Evolutionary conservation across 2,888 invertebrate genomes (phyloP).

Genomic region (Aquatica leii): DNA sequence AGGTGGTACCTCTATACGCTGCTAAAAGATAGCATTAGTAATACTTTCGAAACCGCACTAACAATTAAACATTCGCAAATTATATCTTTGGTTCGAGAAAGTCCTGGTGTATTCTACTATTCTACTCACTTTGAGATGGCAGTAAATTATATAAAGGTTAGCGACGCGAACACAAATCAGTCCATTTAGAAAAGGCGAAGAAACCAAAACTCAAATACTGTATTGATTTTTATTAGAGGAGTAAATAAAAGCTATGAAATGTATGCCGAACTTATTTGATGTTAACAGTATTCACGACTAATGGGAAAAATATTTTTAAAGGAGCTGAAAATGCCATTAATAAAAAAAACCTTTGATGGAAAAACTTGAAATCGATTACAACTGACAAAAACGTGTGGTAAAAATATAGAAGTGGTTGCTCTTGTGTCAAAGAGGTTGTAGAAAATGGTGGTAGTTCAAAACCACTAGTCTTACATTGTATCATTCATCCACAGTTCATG

Average conservation of each 20-base stretch:
- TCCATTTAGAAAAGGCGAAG: no score
- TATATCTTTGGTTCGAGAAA: no score
- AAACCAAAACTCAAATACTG: no score
- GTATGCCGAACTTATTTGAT: constrained; percentile 1
- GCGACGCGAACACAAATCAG: no score
- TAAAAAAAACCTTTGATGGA: neutral
- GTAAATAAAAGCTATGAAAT: neutral
- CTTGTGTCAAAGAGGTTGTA: constrained; percentile 47
- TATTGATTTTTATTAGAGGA: constrained; percentile 11
- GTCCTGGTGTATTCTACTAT: no score
- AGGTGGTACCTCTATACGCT: no score
- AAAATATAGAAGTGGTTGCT: constrained; percentile 32
- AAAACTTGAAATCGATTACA: neutral
- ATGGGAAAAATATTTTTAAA: neutral
- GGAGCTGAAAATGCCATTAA: neutral
- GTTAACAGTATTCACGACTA: neutral
- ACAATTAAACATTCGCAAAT: no score
- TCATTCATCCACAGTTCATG: constrained; percentile 49
- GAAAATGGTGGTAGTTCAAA: constrained; percentile 49
- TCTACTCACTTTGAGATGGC: no score
- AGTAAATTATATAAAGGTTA: no score
- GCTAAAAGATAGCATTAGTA: no score
- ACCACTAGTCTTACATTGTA: constrained; percentile 49
- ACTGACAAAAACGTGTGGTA: neutral
- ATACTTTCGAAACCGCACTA: no score